Percentiles rank a stretch among this genome's conserved stretches.
These are phyloP conservation scores for Zenarchopterus dispar DNA, from an alignment of 2,797 vertebrate species.

Conservation along the genomic window DNA sequence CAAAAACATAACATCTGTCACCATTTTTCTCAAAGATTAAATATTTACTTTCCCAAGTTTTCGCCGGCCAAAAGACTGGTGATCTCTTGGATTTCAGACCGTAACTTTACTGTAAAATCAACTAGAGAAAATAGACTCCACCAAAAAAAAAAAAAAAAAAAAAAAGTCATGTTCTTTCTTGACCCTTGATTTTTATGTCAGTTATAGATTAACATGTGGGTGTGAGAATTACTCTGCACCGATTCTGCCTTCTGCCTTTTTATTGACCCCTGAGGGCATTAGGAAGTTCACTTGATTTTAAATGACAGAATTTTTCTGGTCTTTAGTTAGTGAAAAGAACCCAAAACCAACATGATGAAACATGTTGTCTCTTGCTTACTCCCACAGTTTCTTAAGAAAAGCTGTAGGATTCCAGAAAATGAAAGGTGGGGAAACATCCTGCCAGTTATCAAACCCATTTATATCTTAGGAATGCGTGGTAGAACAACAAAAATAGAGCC, in stretches of 20 bases:
- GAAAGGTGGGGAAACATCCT: slow-evolving; percentile 31
- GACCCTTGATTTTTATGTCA: slow-evolving; percentile 48
- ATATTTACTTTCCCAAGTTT: slow-evolving; percentile 9
- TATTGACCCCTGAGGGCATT: slow-evolving; percentile 35
- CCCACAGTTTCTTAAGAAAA: slow-evolving; percentile 4
- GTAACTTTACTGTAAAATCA: slow-evolving; percentile 3
- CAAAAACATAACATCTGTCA: too few species aligned
- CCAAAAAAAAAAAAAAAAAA: slow-evolving; percentile 40
- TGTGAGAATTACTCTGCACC: slow-evolving; percentile 32
- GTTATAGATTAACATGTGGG: slow-evolving; percentile 40
- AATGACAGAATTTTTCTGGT: slow-evolving; percentile 33
- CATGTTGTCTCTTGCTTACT: slow-evolving; percentile 4
- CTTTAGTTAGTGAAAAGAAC: slow-evolving; percentile 9
- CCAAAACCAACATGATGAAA: slow-evolving; percentile 12
- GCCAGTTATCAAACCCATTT: slow-evolving; percentile 1
- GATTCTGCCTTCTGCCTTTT: slow-evolving; percentile 31
- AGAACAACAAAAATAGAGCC: too few species aligned
- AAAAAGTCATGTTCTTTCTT: slow-evolving; percentile 41
- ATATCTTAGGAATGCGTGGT: too few species aligned
- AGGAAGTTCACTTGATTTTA: slow-evolving; percentile 52
- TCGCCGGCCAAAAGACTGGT: slow-evolving; percentile 1
- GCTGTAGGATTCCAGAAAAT: slow-evolving; percentile 15
- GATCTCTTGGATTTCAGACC: slow-evolving; percentile 13
- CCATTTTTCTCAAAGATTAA: slow-evolving; percentile 12
- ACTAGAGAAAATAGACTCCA: slow-evolving; percentile 41